Base-by-base conservation (phyloP, 1,140 invertebrate genomes). In the Nymphalis io region DNA sequence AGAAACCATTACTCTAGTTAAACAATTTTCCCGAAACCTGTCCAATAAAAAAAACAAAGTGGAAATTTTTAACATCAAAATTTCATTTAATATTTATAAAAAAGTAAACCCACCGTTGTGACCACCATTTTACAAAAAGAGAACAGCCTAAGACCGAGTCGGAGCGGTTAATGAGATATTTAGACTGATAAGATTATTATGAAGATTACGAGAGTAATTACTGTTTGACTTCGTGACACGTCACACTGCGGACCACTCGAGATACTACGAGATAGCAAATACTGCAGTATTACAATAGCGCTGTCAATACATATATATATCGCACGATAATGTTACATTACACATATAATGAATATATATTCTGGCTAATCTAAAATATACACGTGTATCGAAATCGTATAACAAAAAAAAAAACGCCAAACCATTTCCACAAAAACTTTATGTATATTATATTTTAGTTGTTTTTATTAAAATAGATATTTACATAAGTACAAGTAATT, bases 41-140 rank as follows among this genome's bases (percentile, higher is more conserved):
- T 18, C 44, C 16, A 6, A 44, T 44, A 8, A 42, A 46, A 46
- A 46, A 46, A n/a, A n/a, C n/a, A n/a, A n/a, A n/a, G n/a, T n/a
- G n/a, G n/a, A n/a, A n/a, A n/a, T n/a, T n/a, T n/a, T n/a, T n/a
- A n/a, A n/a, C n/a, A n/a, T n/a, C n/a, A n/a, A n/a, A 44, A 44
- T 15, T 44, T 15, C 4, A n/a, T 44, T 15, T 4, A n/a, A 51
- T 51, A 51, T 51, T 20, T 20, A 18, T 51, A 10, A 27, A 40
- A 0, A 55, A n/a, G n/a, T n/a, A n/a, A n/a, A 85, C 81, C 63
- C 84, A 90, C 88, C 77, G 73, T 64, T 57, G 83, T 82, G 70
- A 86, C 85, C 60, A 88, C 88, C 87, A 89, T 90, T 68, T 60
- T 67, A 40, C 61, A 68, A 67, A 23, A 60, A 68, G 20, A 74